phyloP scores from a whole-genome alignment of 23 tunicate species.

The Aplidium turbinatum region DNA sequence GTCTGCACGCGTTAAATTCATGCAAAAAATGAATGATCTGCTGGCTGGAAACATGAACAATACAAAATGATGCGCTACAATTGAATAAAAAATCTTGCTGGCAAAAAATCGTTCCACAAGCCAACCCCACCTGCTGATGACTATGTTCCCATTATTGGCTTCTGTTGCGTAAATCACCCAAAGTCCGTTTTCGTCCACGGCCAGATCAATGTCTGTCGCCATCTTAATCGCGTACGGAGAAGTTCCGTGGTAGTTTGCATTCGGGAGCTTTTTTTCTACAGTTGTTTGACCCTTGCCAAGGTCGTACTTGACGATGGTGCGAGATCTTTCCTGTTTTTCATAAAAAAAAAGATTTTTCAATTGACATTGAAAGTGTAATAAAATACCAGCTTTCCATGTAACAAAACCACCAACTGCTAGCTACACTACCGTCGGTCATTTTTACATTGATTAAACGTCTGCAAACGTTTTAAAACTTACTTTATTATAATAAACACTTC shows the following conservation, averaged over 20 bases:
- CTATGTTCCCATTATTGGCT: conserved; percentile 84
- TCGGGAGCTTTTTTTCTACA: conserved; percentile 54
- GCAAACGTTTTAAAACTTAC: conserved; percentile 47
- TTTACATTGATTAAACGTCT: no score
- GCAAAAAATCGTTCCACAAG: no score
- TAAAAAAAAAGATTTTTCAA: background rate
- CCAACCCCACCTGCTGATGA: conserved; percentile 74
- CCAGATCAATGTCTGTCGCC: conserved; percentile 90
- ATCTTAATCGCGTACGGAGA: conserved; percentile 75
- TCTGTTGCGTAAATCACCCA: conserved; percentile 99
- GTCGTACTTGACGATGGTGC: conserved; percentile 57
- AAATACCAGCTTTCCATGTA: background rate
- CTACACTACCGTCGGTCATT: no score
- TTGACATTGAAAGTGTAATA: no score
- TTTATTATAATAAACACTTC: conserved; percentile 79
- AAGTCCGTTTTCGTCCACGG: conserved; percentile 93
- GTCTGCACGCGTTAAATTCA: no score
- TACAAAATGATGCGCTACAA: no score
- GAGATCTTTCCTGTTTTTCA: conserved; percentile 49
- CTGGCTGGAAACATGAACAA: no score
- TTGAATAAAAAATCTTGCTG: no score
- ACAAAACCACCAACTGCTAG: no score
- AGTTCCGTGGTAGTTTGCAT: conserved; percentile 90
- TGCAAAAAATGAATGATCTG: no score
- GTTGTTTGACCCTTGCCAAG: conserved; percentile 26